A percentile compares a stretch with the other conserved stretches of the same genome.
phyloP scores from a whole-genome alignment of 2,113 vertebrate genomes.

The Phaetusa simplex region DNA sequence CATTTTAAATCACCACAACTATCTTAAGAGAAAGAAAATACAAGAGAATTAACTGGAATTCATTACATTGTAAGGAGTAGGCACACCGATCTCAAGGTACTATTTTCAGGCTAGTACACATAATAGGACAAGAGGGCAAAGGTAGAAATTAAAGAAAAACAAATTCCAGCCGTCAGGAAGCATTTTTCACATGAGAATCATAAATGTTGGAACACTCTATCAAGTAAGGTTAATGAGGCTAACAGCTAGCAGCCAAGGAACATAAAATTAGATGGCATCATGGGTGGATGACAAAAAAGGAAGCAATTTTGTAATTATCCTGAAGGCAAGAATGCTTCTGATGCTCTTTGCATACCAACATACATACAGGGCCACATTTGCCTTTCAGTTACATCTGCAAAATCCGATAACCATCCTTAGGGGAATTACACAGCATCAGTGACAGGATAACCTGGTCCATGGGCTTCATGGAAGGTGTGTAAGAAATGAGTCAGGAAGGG shows the following conservation, averaged over 20 bases:
- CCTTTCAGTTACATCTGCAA: background rate
- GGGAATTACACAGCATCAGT: background rate
- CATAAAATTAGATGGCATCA: constrained; percentile 60
- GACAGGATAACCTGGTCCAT: background rate
- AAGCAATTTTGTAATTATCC: constrained; percentile 36
- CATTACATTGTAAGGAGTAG: constrained; percentile 22
- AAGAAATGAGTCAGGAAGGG: background rate
- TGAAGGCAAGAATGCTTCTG: background rate
- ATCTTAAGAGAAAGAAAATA: background rate
- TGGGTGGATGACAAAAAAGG: constrained; percentile 33
- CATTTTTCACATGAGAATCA: constrained; percentile 65
- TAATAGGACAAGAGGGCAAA: constrained; percentile 62
- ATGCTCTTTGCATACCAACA: background rate
- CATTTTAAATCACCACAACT: background rate
- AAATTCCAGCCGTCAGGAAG: constrained; percentile 55
- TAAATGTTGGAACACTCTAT: constrained; percentile 41
- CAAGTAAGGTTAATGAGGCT: constrained; percentile 66
- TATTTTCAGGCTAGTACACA: constrained; percentile 36
- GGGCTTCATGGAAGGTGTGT: background rate
- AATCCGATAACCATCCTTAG: background rate
- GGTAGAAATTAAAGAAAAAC: constrained; percentile 67
- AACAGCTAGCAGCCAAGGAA: constrained; percentile 50
- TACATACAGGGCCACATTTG: background rate
- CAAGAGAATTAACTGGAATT: background rate
- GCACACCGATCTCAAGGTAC: constrained; percentile 43